Evolutionary conservation across 2,888 invertebrate genomes (phyloP), one percentile per base, ranked within the genome.

Genomic region (Exephanes ischioxanthus): DNA sequence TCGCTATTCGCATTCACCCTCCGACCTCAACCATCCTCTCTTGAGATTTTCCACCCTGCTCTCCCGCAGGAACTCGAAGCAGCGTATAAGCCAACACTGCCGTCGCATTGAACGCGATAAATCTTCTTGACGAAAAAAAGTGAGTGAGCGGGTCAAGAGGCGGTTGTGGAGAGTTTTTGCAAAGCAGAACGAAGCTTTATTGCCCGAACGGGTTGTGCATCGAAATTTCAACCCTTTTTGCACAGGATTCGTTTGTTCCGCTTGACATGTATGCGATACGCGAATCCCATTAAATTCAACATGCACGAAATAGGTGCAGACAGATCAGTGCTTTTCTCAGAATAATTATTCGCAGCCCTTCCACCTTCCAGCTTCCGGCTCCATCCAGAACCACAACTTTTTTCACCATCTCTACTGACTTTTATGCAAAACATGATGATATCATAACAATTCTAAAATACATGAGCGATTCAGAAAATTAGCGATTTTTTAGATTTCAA

Each of bases 101-200:
- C 63, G 37, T 75, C 66, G 55, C 78, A 82, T 79, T 82, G 63
- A 79, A 63, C 66, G 73, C 51, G 70, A 85, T 85, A 82, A 82
- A 85, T 85, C 79, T 85, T 71, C 55, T 33, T 70, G 78, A 81
- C 75, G 81, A 85, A 77, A 73, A 81, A 72, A 68, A 53, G 63
- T 67, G 26, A 22, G 73, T 51, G 67, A 77, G 41, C 51, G 58
- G 71, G 14, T 22, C 51, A 53, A 71, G 58, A 26, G 58, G 58
- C 26, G 26, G 55, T 45, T 22, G 22, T 16, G 58, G 37, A 19
- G 9, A n/a, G 37, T 53, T 51, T 77, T 77, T 58, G 70, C 37
- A 67, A 61, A 61, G 67, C 58, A 37, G 51, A 48, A 19, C 41
- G 73, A 73, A 79, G 79, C 70, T 79, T 80, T 71, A 66, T 70